Evolutionary conservation across 1,140 invertebrate species (phyloP).

Genomic region (Drosophila parabipectinata): DNA sequence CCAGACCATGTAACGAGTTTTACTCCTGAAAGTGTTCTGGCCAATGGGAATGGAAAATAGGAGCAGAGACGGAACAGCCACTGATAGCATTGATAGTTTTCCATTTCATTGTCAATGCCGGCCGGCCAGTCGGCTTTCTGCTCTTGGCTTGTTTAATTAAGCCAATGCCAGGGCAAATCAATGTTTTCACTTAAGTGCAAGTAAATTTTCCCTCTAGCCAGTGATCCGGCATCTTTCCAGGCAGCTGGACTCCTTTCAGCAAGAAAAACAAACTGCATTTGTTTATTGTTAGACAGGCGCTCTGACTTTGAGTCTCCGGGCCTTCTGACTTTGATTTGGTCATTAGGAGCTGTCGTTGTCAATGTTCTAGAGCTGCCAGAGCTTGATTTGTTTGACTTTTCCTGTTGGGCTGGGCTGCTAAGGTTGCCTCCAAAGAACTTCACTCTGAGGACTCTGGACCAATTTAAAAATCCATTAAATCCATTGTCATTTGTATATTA

Average conservation of each 20-base stretch:
- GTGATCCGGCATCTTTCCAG: conserved; percentile 19
- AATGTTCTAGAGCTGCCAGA: conserved; percentile 28
- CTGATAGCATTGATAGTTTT: conserved; percentile 74
- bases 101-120: conserved; percentile 75
- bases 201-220: conserved; percentile 57
- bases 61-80: neutral
- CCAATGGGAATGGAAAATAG: conserved; percentile 7
- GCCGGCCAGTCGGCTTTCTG: conserved; percentile 16
- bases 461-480: neutral
- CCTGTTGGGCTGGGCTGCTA: conserved; percentile 13
- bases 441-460: no score
- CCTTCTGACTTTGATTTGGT: conserved; percentile 28
- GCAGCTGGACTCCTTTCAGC: conserved; percentile 13
- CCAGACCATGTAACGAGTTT: conserved; percentile 61
- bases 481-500: conserved; percentile 17
- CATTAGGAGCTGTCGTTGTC: conserved; percentile 54
- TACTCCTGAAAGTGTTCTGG: conserved; percentile 64
- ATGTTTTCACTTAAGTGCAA: conserved; percentile 81
- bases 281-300: conserved; percentile 63
- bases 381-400: conserved; percentile 46
- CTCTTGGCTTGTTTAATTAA: conserved; percentile 56
- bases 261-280: conserved; percentile 56
- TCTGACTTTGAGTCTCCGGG: conserved; percentile 6
- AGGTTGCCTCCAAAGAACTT: neutral
- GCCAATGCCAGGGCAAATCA: conserved; percentile 58